Percentiles rank a stretch among this genome's conserved stretches.
Evolutionary conservation across 2,797 vertebrate genomes (phyloP).

Genomic region (Hirundo rustica): DNA sequence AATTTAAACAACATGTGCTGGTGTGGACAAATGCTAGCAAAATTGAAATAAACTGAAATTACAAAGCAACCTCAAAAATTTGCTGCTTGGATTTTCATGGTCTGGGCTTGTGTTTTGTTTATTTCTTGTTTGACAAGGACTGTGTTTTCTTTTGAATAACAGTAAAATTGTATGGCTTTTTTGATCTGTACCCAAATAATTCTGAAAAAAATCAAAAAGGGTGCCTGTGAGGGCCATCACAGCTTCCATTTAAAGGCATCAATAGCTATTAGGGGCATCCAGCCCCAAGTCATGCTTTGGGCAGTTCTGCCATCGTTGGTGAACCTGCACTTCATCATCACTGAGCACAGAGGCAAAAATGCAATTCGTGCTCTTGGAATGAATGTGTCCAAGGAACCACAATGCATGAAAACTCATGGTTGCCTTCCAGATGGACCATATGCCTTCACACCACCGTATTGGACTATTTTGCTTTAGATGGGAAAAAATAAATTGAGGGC

Average conservation of each 20-base stretch:
- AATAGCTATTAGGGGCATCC: background rate
- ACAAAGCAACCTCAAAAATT: background rate
- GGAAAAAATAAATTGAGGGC: background rate
- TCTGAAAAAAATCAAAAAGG: background rate
- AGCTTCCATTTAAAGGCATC: background rate
- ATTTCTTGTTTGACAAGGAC: background rate
- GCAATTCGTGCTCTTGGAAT: background rate
- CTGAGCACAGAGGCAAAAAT: background rate
- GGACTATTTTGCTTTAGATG: background rate
- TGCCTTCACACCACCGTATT: background rate
- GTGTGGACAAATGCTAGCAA: background rate
- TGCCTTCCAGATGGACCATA: background rate
- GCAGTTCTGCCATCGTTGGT: background rate
- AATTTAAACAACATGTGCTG: background rate
- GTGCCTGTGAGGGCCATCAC: background rate
- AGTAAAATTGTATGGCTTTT: background rate
- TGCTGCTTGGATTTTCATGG: background rate
- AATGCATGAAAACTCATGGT: background rate
- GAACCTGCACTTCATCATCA: background rate
- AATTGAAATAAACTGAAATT: background rate
- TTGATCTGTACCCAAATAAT: background rate
- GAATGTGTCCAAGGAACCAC: background rate
- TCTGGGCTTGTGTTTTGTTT: background rate
- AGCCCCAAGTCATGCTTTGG: background rate
- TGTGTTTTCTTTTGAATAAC: background rate